These are phyloP conservation scores for Drosophila punjabiensis DNA, from an alignment of 1,140 invertebrate species.

Conservation along the genomic window DNA sequence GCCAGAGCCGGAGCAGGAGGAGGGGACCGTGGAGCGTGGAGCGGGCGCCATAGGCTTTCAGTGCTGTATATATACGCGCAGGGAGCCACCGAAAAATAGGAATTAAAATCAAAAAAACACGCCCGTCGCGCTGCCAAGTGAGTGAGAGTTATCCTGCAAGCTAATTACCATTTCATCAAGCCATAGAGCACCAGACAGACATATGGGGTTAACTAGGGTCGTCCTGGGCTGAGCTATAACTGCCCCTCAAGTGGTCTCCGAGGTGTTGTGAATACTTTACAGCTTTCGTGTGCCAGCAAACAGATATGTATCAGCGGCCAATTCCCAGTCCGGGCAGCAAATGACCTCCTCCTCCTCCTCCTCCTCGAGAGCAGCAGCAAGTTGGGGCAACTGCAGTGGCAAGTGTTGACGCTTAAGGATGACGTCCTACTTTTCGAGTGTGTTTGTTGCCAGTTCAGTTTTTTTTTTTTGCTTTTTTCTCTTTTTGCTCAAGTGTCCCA, in stretches of 20 bases:
- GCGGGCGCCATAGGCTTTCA: conserved; percentile 47
- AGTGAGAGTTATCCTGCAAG: conserved; percentile 21
- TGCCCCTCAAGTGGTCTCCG: conserved; percentile 47
- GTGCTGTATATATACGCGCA: conserved; percentile 55
- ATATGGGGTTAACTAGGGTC: conserved; percentile 24
- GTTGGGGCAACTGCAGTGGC: conserved; percentile 16
- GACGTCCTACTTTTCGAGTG: conserved; percentile 70
- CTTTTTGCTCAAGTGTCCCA: conserved; percentile 7
- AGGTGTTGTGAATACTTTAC: conserved; percentile 46
- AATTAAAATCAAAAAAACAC: conserved; percentile 11
- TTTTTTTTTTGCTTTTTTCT: no score
- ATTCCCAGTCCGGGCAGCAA: conserved; percentile 44
- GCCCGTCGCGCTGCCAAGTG: conserved; percentile 28
- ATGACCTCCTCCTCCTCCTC: conserved; percentile 7
- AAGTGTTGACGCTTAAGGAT: conserved; percentile 71
- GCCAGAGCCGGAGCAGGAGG: conserved; percentile 24
- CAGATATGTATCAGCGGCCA: conserved; percentile 23
- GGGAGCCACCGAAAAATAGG: conserved; percentile 32
- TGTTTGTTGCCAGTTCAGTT: conserved; percentile 34
- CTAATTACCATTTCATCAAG: not conserved
- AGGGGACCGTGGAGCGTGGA: conserved; percentile 21
- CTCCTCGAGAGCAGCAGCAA: no score
- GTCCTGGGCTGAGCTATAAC: conserved; percentile 15
- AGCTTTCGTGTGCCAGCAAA: conserved; percentile 37
- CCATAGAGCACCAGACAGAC: not conserved